Evolutionary conservation across 1,140 invertebrate species (phyloP).

Genomic region (Tetragnatha versicolor): DNA sequence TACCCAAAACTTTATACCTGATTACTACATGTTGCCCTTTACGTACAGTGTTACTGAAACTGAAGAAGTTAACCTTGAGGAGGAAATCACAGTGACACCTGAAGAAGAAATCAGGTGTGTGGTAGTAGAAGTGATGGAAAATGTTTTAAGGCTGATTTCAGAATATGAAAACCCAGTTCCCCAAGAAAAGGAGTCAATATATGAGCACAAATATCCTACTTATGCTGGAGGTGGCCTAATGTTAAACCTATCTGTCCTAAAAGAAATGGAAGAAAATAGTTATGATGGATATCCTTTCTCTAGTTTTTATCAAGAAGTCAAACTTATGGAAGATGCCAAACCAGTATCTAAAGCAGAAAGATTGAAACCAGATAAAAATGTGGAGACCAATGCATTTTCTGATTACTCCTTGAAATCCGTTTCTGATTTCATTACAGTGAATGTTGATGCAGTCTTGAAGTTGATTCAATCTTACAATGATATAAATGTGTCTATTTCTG

Average conservation of each 20-base stretch:
- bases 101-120: background rate
- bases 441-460: background rate
- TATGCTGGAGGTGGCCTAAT: conserved; percentile 7
- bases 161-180: background rate
- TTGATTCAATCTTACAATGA: background rate
- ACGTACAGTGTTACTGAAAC: background rate
- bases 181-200: no score
- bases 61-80: background rate
- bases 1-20: background rate
- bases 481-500: background rate
- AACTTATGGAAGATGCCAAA: background rate
- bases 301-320: conserved; percentile 1
- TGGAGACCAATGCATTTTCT: background rate
- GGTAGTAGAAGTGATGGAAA: background rate
- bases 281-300: background rate
- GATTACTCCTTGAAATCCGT: background rate
- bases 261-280: background rate
- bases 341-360: background rate
- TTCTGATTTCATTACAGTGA: conserved; percentile 8
- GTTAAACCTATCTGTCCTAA: background rate
- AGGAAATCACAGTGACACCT: background rate
- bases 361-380: background rate
- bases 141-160: background rate
- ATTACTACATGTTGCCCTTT: conserved; percentile 33
- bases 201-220: background rate